Percentiles rank a stretch among this genome's conserved stretches.
phyloP scores from a whole-genome alignment of 2,888 invertebrate genomes.

The Mimumesa dahlbomi region DNA sequence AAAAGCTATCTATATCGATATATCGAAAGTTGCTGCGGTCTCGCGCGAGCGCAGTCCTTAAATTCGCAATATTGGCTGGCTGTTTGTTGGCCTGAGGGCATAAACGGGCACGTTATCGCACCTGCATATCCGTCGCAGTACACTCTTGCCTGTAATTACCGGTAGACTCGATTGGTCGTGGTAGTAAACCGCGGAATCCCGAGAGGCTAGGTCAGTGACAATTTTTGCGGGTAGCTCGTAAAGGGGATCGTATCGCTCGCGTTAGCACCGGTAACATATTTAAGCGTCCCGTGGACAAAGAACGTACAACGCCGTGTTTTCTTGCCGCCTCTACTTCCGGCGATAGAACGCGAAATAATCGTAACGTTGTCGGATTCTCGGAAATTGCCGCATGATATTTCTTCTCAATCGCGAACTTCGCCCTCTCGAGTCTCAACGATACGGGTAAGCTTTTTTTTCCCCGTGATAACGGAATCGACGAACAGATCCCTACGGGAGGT shows the following conservation, averaged over 20 bases:
- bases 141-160: background rate
- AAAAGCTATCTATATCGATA: too few species aligned
- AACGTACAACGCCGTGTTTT: slow-evolving; percentile 56
- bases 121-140: background rate
- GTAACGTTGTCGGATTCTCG: slow-evolving; percentile 1
- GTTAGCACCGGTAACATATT: slow-evolving; percentile 46
- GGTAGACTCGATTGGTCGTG: background rate
- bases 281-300: slow-evolving; percentile 50
- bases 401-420: background rate
- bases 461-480: too few species aligned
- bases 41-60: slow-evolving; percentile 20
- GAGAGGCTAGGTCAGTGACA: slow-evolving; percentile 43
- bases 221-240: slow-evolving; percentile 52
- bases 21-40: too few species aligned
- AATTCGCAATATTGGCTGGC: slow-evolving; percentile 14
- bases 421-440: too few species aligned
- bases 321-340: slow-evolving; percentile 31
- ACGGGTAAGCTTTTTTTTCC: too few species aligned
- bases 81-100: background rate
- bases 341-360: too few species aligned
- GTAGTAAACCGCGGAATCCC: slow-evolving; percentile 33
- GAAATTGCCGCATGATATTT: background rate
- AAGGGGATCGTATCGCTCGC: slow-evolving; percentile 40
- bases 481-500: background rate
- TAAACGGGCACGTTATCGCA: slow-evolving; percentile 9